Evolutionary conservation across 2,797 vertebrate species (phyloP).

Genomic region (Propithecus deckenii): DNA sequence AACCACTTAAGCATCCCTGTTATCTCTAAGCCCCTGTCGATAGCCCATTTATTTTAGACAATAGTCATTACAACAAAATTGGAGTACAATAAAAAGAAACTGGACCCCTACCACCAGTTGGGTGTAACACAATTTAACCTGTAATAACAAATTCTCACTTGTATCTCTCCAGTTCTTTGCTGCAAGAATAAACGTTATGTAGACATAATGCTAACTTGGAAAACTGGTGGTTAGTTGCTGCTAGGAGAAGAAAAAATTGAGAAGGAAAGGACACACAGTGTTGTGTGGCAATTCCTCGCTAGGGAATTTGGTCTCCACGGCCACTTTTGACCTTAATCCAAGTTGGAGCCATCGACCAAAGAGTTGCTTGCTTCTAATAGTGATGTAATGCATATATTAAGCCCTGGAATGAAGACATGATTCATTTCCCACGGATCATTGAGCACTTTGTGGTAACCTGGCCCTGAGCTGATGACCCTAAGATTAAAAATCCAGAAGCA

Average conservation of each 20-base stretch:
- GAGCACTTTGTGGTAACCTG: slow-evolving; percentile 33
- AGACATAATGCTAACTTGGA: not conserved
- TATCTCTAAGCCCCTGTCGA: slow-evolving; percentile 40
- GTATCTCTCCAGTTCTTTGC: slow-evolving; percentile 46
- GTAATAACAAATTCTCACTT: slow-evolving; percentile 34
- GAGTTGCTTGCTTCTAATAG: not conserved
- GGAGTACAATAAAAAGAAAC: slow-evolving; percentile 56
- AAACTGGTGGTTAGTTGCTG: slow-evolving; percentile 23
- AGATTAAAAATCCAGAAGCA: not conserved
- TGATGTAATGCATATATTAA: slow-evolving; percentile 29
- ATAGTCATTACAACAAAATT: slow-evolving; percentile 56
- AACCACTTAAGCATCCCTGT: slow-evolving; percentile 59
- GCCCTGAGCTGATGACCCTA: slow-evolving; percentile 15
- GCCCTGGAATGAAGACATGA: slow-evolving; percentile 30
- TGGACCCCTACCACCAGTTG: slow-evolving; percentile 35
- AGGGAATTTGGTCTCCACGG: slow-evolving; percentile 20
- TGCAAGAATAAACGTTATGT: slow-evolving; percentile 24
- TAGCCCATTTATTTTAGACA: slow-evolving; percentile 68
- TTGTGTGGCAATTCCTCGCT: not conserved
- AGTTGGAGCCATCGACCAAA: not conserved
- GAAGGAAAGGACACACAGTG: not conserved
- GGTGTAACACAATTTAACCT: slow-evolving; percentile 51
- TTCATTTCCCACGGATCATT: slow-evolving; percentile 38
- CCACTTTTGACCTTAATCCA: slow-evolving; percentile 61
- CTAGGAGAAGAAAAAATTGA: slow-evolving; percentile 50